Base-by-base conservation (phyloP, 2,113 vertebrate genomes). In the Myotis davidii region DNA sequence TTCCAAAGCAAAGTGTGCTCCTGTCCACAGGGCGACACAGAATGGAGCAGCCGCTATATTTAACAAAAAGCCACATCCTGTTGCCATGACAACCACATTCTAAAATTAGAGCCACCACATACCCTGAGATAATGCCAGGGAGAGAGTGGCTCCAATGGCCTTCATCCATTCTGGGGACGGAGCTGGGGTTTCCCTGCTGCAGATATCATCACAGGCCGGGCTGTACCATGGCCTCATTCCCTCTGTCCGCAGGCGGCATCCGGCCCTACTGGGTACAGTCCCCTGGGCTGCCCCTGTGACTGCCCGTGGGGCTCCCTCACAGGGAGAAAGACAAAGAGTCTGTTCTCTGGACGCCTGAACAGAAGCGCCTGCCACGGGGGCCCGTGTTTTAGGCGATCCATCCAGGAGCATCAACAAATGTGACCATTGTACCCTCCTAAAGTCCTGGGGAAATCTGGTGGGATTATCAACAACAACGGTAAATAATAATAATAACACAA, bases 21-120 rank as follows among this genome's bases (percentile, higher is more conserved):
- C 92, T 85, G 78, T 96, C 95, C 97, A 95, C 84, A 90, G 97
- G 97, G 97, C 98, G 92, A 86, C 77, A 50, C 82, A 20, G 86
- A 90, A 96, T 92, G 56, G 95, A 97, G 94, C 97, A 95, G 97
- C 98, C 96, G 96, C 98, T 98, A 97, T 97, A 98, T 97, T 98
- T 97, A 98, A 97, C 96, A 95, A 83, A 95, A 97, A 94, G 27
- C n/a, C 72, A 97, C 88, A 64, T 94, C 96, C 76, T 1, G 96
- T 98, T 97, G 96, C 72, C 98, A 96, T 97, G 97, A 82, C 97
- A 98, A 98, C 97, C 77, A 23, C 9, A 12, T 94, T 94, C 98
- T 98, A 98, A 98, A 98, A 98, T 98, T 98, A 98, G 98, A 78
- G 61, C 82, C 39, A 34, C 79, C 39, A 48, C 96, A 54, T 86